Conservation (phyloP, 2,888 invertebrate species). For the Flexamia atlantica region DNA sequence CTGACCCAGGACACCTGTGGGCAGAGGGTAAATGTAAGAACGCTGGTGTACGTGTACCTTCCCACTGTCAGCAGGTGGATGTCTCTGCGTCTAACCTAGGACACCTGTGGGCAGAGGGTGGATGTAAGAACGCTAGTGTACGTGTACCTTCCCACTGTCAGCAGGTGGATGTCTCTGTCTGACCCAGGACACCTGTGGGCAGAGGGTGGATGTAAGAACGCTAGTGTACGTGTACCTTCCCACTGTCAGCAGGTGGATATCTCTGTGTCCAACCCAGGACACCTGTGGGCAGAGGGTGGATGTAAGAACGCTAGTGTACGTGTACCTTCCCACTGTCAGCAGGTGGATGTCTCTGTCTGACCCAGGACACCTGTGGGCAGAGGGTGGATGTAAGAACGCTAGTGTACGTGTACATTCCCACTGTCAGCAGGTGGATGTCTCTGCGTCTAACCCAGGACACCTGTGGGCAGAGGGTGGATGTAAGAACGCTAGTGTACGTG, state of each 20-base stretch:
- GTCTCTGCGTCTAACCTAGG: slow-evolving; percentile 94
- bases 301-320: slow-evolving; percentile 94
- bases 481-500: slow-evolving; percentile 94
- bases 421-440: slow-evolving; percentile 93
- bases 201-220: slow-evolving; percentile 94
- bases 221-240: slow-evolving; percentile 95
- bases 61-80: slow-evolving; percentile 94
- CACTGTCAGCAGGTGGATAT: slow-evolving; percentile 93
- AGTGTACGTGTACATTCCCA: slow-evolving; percentile 94
- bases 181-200: slow-evolving; percentile 94
- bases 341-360: slow-evolving; percentile 93
- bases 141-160: slow-evolving; percentile 93
- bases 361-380: slow-evolving; percentile 96
- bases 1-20: slow-evolving; percentile 94
- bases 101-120: slow-evolving; percentile 92
- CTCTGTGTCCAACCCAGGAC: slow-evolving; percentile 94
- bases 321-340: slow-evolving; percentile 92
- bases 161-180: slow-evolving; percentile 92
- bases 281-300: slow-evolving; percentile 88
- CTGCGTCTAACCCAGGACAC: slow-evolving; percentile 95
- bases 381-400: no score
- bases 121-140: slow-evolving; percentile 94
- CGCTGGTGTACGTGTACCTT: slow-evolving; percentile 93
- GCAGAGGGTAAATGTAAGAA: no score
- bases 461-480: no score